Evolutionary conservation across 2,113 vertebrate genomes (phyloP), one percentile per base, ranked within the genome.

Genomic region (Sylvilagus bachmani): DNA sequence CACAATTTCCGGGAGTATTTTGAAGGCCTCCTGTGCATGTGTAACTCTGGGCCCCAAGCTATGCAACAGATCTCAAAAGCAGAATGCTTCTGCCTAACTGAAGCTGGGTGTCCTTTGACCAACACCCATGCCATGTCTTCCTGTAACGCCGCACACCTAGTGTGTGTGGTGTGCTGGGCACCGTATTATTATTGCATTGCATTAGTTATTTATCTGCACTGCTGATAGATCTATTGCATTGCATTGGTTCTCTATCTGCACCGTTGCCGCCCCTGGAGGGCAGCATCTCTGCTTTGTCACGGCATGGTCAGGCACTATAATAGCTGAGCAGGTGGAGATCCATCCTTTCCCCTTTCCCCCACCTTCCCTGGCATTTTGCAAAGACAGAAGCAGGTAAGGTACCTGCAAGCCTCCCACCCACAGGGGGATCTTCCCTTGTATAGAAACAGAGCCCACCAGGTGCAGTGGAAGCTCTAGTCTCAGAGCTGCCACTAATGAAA

Each of bases 231-330:
- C n/a, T n/a, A 24, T 24, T 19, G 5, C 0, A 2, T 66, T 3
- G 0, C 0, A 31, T 64, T 5, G 27, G 25, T 58, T 33, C 27
- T 36, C 19, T 10, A 9, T 33, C 33, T 14, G 62, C 5, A 2
- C 16, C 22, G 85, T 31, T 29, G 1, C 31, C 2, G 5, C 9
- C 38, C 10, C 11, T 4, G 2, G 21, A 77, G 6, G 51, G 22
- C 25, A 70, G 36, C 6, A 5, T 7, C 29, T 94, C 61, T 64
- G 13, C 17, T 10, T 77, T 53, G 13, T 3, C 49, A 21, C 4
- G 4, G 5, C 0, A 0, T 21, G 33, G 5, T 11, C 13, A 29
- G 27, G 13, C 0, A 25, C 11, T 55, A 8, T 22, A 64, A 33
- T 1, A 17, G 5, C 29, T 31, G 36, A 71, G 74, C 4, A 8